Evolutionary conservation across 2,797 vertebrate genomes (phyloP), one percentile per base, ranked within the genome.

Genomic region (Liasis olivaceus): DNA sequence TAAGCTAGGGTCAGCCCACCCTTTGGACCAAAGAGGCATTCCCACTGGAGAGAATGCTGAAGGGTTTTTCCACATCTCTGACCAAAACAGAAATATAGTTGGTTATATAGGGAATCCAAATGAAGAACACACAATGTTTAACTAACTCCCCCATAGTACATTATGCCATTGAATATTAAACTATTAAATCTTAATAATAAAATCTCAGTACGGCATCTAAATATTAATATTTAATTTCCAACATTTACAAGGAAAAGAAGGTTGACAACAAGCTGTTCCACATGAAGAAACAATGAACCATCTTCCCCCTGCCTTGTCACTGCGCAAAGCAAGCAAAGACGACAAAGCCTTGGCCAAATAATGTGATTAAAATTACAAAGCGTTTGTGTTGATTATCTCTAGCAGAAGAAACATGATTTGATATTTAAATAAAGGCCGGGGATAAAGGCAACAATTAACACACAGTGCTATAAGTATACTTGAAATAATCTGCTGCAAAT

Each of bases 371-470:
- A 89, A 90, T 14, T 93, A 36, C 77, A 93, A 85, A 93, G 81
- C 2, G 28, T 77, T 94, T 28, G 20, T 2, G 28, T 63, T 94
- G 91, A 92, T 91, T 42, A 64, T 13, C 24, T 36, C 81, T 1
- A 17, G 56, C 5, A 7, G 91, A n/a, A 13, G 88, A 93, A 92
- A 77, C 12, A 88, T 3, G 93, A 77, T 72, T 17, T 89, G 69
- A 91, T 1, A 69, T 84, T 94, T 89, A 92, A 94, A 93, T 15
- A 36, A 8, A 94, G 91, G 14, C 85, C 91, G 31, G 0, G 2
- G 59, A 24, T 28, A 36, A 15, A 92, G 47, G 89, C 92, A 91
- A 87, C 94, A 93, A 94, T 59, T 92, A 95, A 97, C 96, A 96
- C 24, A 63, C 63, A 90, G 90, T 22, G 47, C 28, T 84, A 28